These are phyloP conservation scores for Stegodyphus mimosarum DNA, from an alignment of 1,140 invertebrate genomes.

Conservation along the genomic window DNA sequence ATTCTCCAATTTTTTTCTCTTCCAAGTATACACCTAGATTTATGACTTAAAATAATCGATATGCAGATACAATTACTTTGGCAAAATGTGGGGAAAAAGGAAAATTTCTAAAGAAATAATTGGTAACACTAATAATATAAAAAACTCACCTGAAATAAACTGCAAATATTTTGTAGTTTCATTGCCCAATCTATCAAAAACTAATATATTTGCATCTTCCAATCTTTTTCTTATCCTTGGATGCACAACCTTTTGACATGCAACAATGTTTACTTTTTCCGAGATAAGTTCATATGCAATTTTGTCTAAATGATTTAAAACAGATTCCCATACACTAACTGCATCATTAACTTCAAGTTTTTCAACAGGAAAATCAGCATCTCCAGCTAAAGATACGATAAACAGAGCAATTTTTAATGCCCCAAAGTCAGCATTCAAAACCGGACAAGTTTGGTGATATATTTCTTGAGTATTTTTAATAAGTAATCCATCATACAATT, in stretches of 20 bases:
- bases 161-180: slow-evolving; percentile 23
- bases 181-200: slow-evolving; percentile 35
- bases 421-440: neutral
- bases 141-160: slow-evolving; percentile 37
- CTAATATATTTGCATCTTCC: slow-evolving; percentile 3
- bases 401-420: slow-evolving; percentile 18
- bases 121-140: neutral
- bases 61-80: neutral
- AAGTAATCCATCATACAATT: slow-evolving; percentile 22
- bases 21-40: neutral
- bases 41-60: neutral
- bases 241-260: slow-evolving; percentile 59
- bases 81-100: neutral
- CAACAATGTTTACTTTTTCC: slow-evolving; percentile 12
- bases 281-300: slow-evolving; percentile 5
- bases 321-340: neutral
- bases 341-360: neutral
- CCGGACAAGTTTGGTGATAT: neutral
- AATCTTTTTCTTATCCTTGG: slow-evolving; percentile 41
- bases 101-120: neutral
- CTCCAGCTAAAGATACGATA: slow-evolving; percentile 26
- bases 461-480: neutral
- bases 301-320: slow-evolving; percentile 1
- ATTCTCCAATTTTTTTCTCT: neutral
- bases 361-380: slow-evolving; percentile 22